A percentile compares a stretch with the other conserved stretches of the same genome.
Evolutionary conservation across 2,797 vertebrate genomes (phyloP).

Genomic region (Garrulus glandarius): DNA sequence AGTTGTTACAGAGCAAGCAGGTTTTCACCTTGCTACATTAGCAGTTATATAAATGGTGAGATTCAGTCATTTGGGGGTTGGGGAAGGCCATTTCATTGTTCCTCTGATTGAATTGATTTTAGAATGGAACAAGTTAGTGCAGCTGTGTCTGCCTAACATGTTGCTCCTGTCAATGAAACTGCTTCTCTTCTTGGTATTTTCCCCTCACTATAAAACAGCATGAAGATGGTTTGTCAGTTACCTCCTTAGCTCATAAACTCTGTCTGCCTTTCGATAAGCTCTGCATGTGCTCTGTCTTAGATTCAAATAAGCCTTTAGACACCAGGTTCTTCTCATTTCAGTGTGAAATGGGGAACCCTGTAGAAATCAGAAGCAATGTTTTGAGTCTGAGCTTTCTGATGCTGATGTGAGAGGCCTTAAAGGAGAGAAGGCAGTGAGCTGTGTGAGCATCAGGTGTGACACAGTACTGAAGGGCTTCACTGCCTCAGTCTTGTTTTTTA

Average conservation of each 20-base stretch:
- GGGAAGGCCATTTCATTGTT: not conserved
- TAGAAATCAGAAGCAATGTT: not conserved
- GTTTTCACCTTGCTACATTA: not conserved
- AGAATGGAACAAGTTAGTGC: not conserved
- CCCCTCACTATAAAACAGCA: not conserved
- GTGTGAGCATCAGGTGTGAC: not conserved
- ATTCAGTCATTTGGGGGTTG: not conserved
- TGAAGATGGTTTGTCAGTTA: not conserved
- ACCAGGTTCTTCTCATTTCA: not conserved
- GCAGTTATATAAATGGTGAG: not conserved
- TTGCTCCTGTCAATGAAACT: not conserved
- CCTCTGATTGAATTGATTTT: not conserved
- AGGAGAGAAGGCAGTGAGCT: not conserved
- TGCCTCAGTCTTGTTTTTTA: not conserved
- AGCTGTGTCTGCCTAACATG: not conserved
- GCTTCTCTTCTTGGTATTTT: not conserved
- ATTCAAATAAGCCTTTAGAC: not conserved
- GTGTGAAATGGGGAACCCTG: not conserved
- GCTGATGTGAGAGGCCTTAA: not conserved
- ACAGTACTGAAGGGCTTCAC: not conserved
- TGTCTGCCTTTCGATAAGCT: not conserved
- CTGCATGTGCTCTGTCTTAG: not conserved
- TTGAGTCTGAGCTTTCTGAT: not conserved
- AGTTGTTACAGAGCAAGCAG: not conserved
- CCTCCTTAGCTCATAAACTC: not conserved